These are phyloP conservation scores for Kudoa iwatai DNA, from an alignment of 30 jellyfish, hydroid and myxozoan genomes.

Conservation along the genomic window DNA sequence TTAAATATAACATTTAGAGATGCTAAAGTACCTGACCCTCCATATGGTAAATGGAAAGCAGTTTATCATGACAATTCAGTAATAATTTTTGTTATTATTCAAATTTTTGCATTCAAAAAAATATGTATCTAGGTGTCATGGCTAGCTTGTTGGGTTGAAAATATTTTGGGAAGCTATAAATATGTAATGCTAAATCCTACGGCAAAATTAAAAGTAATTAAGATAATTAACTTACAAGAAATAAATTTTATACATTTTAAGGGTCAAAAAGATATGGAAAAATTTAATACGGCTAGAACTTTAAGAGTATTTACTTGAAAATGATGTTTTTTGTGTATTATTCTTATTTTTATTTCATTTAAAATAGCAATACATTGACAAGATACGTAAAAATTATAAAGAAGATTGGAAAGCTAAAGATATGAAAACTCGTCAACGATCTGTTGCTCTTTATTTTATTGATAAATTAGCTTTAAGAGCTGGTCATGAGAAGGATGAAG, in stretches of 20 bases:
- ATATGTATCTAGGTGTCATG: constrained; percentile 74
- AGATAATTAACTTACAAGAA: no score
- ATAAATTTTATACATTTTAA: no score
- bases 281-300: constrained; percentile 60
- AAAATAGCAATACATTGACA: constrained; percentile 20
- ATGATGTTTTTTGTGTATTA: no score
- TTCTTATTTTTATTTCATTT: no score
- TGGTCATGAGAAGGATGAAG: constrained; percentile 97
- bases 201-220: constrained; percentile 33
- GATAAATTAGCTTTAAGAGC: constrained; percentile 83
- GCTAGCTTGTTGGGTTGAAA: constrained; percentile 94
- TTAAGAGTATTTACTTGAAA: constrained; percentile 7
- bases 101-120: no score
- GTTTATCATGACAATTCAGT: constrained; percentile 73
- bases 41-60: constrained; percentile 62
- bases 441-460: constrained; percentile 72
- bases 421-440: constrained; percentile 68
- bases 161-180: constrained; percentile 67
- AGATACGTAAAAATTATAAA: constrained; percentile 22
- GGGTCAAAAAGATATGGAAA: constrained; percentile 68
- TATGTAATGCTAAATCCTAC: constrained; percentile 90
- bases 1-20: no score
- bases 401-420: constrained; percentile 65
- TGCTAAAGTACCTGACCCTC: constrained; percentile 56
- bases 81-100: no score